These are phyloP conservation scores for Atta cephalotes DNA, from an alignment of 1,140 invertebrate genomes.

Conservation along the genomic window DNA sequence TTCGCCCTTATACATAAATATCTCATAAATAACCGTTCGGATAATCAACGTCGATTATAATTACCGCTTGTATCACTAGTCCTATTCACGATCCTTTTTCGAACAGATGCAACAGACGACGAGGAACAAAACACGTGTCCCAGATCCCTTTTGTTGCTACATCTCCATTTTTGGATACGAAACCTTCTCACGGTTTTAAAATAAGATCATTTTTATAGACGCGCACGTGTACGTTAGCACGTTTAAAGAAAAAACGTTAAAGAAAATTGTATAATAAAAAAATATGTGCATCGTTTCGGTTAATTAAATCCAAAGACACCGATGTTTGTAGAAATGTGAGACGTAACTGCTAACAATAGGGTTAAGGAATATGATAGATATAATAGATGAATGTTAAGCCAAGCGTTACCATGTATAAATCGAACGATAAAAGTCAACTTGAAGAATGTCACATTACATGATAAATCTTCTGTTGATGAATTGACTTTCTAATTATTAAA, in stretches of 20 bases:
- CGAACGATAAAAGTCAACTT: background rate
- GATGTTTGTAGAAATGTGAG: background rate
- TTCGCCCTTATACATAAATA: conserved; percentile 79
- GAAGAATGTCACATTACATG: background rate
- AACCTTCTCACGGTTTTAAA: conserved; percentile 50
- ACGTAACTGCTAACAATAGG: background rate
- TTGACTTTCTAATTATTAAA: background rate
- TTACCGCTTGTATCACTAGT: conserved; percentile 73
- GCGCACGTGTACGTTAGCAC: conserved; percentile 27
- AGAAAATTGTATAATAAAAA: conserved; percentile 43
- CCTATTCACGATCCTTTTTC: conserved; percentile 25
- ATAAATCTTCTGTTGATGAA: background rate
- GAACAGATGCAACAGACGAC: conserved; percentile 21
- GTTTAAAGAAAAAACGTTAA: background rate
- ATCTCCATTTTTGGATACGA: conserved; percentile 46
- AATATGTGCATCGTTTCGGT: conserved; percentile 15
- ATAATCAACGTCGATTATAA: conserved; percentile 80
- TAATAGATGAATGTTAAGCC: background rate
- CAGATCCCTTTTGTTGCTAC: conserved; percentile 13
- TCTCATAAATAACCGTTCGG: conserved; percentile 79
- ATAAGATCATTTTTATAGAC: conserved; percentile 15
- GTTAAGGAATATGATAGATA: background rate
- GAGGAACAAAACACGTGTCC: conserved; percentile 27
- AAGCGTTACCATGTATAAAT: background rate
- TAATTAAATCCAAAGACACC: background rate